Base-by-base conservation (phyloP, 2,113 vertebrate genomes). In the Actinemys pallida region DNA sequence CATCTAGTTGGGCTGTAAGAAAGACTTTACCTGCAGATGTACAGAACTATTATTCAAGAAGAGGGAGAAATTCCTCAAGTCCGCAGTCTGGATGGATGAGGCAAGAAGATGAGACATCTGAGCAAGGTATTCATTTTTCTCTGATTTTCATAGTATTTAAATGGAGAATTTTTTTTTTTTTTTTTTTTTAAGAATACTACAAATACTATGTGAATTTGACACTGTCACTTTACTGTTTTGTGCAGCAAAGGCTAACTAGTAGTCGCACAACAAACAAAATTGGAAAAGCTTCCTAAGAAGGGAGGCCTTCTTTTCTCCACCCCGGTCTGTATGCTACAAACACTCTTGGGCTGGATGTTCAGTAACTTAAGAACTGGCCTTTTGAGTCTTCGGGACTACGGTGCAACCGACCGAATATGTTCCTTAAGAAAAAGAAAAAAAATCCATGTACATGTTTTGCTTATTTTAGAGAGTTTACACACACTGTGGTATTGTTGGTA, bases 1-100 rank as follows among this genome's bases (percentile, higher is more conserved):
- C 99, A 0, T 99, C 99, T 80, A 99, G 99, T 94, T 99, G 99
- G 99, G 99, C 99, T 19, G 99, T 99, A 45, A 98, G 99, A 93
- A 99, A 99, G 96, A 99, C 99, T 19, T 98, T 99, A 3, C 99
- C 99, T 35, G 99, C 99, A 27, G 99, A 99, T 93, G 99, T 99
- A 31, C 99, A 99, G 96, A 99, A 99, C 94, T 99, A 99, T 92
- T 99, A 99, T 84, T 99, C 99, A 0, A 99, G 99, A 96, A 99
- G 99, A 84, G 99, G 99, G 81, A 98, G 99, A 80, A 98, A 92
- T 56, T 97, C 98, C 35, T 93, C 98, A 31, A 98, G 98, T n/a
- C 90, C 98, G 1, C 98, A 98, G 92, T 97, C 98, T 69, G 98
- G 96, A 86, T 99, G 99, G 99, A 98, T 97, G 98, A 98, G 98